phyloP scores from a whole-genome alignment of 2,113 vertebrate genomes.

The Ailuropoda melanoleuca region DNA sequence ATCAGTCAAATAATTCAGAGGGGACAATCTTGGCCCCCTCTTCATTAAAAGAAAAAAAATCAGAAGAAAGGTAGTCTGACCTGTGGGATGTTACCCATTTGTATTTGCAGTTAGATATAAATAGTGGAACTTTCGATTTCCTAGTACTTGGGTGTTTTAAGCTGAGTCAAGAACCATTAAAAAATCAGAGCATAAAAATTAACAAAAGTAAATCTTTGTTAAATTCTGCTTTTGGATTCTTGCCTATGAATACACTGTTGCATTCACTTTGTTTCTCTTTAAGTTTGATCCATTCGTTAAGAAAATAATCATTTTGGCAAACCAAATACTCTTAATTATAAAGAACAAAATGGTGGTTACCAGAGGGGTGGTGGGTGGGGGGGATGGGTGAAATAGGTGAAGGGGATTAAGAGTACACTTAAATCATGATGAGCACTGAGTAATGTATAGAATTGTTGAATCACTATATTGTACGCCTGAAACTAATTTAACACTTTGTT shows the following conservation, averaged over 20 bases:
- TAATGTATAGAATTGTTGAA: neutral
- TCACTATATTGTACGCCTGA: neutral
- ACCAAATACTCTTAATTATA: neutral
- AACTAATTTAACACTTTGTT: neutral
- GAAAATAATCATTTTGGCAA: neutral
- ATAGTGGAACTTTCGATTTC: neutral
- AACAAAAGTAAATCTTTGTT: neutral
- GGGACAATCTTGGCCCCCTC: neutral
- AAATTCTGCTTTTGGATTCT: neutral
- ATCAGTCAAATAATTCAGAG: slow-evolving; percentile 31
- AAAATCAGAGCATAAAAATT: neutral
- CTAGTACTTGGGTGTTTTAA: neutral
- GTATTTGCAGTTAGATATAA: neutral
- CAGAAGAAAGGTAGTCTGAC: neutral
- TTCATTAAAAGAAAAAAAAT: neutral
- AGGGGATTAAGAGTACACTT: neutral
- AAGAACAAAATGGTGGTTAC: neutral
- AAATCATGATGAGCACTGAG: neutral
- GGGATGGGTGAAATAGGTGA: neutral
- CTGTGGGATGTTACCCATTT: neutral
- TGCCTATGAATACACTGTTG: neutral
- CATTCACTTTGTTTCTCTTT: neutral
- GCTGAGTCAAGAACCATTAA: neutral
- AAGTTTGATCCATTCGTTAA: neutral
- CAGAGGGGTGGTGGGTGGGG: neutral